Evolutionary conservation across 1,140 invertebrate species (phyloP), one percentile per base, ranked within the genome.

Genomic region (Trachymyrmex septentrionalis): DNA sequence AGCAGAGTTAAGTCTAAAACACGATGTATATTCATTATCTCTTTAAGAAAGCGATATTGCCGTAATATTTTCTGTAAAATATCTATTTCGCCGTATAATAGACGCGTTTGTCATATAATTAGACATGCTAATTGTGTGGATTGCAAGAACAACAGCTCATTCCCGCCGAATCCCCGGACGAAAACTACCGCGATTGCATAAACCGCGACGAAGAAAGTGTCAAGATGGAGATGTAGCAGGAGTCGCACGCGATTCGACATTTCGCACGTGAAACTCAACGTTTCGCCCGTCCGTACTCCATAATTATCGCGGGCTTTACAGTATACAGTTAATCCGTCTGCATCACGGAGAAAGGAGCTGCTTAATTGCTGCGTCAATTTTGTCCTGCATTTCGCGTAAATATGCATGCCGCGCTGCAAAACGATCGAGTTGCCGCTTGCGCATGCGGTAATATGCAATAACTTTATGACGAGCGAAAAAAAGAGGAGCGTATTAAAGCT

Each of bases 301-400:
- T 73, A 82, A 82, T 82, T 82, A 82, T 59, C 24, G 55, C 67
- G 55, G 34, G 19, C 55, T 82, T 82, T 82, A 30, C 53, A 44
- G 55, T 59, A 57, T 72, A 82, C 50, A 72, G 66, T 71, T 81
- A 81, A 71, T 82, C 21, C 30, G 21, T 82, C 34, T 24, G 78
- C 53, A 50, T 55, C 50, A 21, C 34, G 67, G 67, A 84, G 80
- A 73, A 84, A 84, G 80, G 38, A 63, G 67, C 38, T 73, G 69
- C 55, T 84, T 84, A 84, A 84, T 84, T 84, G 59, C 38, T 5
- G 38, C 69, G 69, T 9, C 55, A 44, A 84, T 84, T 84, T 82
- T 38, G 55, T 73, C 55, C 12, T 38, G 67, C 55, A 30, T 80
- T 80, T 71, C 48, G n/a, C 30, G 24, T 75, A 84, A 84, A 73